These are phyloP conservation scores for Brachyhypopomus occidentalis DNA, from an alignment of 2,113 vertebrate species.

Conservation along the genomic window DNA sequence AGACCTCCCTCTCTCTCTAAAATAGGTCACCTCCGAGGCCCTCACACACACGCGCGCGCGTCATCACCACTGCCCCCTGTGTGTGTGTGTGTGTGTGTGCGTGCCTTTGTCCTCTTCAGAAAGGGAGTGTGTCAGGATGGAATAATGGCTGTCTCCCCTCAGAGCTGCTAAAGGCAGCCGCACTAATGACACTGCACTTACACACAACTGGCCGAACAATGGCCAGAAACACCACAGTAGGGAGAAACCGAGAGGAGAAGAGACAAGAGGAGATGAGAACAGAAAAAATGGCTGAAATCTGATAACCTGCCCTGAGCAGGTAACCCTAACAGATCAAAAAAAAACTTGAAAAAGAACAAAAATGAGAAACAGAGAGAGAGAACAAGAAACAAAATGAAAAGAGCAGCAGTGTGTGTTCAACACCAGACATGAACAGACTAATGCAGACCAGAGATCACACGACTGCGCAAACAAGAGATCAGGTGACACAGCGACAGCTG, in stretches of 20 bases:
- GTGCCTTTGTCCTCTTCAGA: constrained; percentile 62
- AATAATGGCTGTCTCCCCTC: constrained; percentile 29
- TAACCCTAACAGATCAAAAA: constrained; percentile 32
- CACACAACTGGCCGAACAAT: background rate
- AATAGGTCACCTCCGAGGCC: constrained; percentile 72
- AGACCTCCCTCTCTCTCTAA: constrained; percentile 60
- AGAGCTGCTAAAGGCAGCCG: background rate
- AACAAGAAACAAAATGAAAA: background rate
- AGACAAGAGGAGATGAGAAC: background rate
- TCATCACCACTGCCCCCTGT: constrained; percentile 60
- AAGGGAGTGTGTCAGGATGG: constrained; percentile 50
- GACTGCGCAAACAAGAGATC: constrained; percentile 70
- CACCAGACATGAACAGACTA: background rate
- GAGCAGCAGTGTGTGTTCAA: background rate
- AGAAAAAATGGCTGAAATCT: constrained; percentile 28
- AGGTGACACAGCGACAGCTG: constrained; percentile 73
- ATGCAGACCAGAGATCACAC: constrained; percentile 54
- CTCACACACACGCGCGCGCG: constrained; percentile 56
- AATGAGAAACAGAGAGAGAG: constrained; percentile 17
- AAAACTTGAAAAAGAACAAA: constrained; percentile 26
- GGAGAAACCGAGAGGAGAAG: background rate
- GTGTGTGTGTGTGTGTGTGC: constrained; percentile 65
- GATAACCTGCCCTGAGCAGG: constrained; percentile 18
- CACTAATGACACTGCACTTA: background rate
- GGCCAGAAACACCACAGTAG: background rate